A percentile compares a stretch with the other conserved stretches of the same genome.
Conservation (phyloP, 2,888 invertebrate genomes). For the Polietes domitor region DNA sequence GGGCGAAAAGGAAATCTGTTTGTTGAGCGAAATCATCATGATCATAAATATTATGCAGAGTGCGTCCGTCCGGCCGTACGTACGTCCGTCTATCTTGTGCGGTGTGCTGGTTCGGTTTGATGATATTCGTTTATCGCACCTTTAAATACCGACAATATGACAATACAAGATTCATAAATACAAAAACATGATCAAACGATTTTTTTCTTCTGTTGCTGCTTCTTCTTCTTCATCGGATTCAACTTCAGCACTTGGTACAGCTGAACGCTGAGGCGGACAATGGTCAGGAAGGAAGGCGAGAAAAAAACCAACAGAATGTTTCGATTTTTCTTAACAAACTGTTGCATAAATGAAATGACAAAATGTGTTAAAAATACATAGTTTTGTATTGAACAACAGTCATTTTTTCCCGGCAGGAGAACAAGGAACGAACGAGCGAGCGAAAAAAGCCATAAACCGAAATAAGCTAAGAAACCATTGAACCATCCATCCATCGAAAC, state of each 20-base stretch:
- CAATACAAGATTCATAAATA: conserved; percentile 66
- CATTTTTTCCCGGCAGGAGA: conserved; percentile 14
- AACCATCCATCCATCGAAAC: conserved; percentile 28
- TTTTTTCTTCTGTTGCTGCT: conserved; percentile 20
- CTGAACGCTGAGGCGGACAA: conserved; percentile 45
- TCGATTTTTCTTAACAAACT: conserved; percentile 60
- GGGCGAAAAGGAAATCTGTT: conserved; percentile 49
- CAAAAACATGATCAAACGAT: conserved; percentile 64
- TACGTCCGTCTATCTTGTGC: background rate
- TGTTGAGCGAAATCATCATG: conserved; percentile 61
- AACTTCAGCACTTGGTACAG: conserved; percentile 22
- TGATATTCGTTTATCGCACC: conserved; percentile 67
- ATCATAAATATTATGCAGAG: conserved; percentile 67
- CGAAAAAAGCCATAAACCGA: background rate
- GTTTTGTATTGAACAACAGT: conserved; percentile 41
- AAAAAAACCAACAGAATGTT: conserved; percentile 6
- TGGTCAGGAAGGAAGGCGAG: conserved; percentile 5
- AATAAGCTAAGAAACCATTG: conserved; percentile 9
- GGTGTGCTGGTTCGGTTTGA: conserved; percentile 44
- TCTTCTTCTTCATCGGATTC: conserved; percentile 29
- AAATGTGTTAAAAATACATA: conserved; percentile 69
- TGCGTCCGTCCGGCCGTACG: conserved; percentile 3
- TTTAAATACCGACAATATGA: conserved; percentile 68
- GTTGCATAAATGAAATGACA: conserved; percentile 78
- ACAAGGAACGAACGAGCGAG: conserved; percentile 32